Percentiles rank a stretch among this genome's conserved stretches.
Evolutionary conservation across 2,797 vertebrate species (phyloP).

Genomic region (Mus spretus): DNA sequence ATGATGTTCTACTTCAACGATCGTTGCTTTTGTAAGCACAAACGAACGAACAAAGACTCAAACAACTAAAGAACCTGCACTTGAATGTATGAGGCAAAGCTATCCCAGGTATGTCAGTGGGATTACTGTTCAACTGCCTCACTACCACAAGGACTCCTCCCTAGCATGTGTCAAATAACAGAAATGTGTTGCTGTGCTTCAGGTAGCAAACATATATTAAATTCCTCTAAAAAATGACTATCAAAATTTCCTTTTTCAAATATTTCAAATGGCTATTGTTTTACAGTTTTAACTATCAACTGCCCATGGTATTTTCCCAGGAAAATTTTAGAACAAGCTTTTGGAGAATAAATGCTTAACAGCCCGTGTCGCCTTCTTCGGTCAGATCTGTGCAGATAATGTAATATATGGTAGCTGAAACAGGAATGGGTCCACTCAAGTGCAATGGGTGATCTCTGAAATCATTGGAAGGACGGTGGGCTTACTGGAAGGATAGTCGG

Average conservation of each 20-base stretch:
- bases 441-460: background rate
- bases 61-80: background rate
- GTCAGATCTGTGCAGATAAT: background rate
- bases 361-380: background rate
- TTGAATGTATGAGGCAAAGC: background rate
- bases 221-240: background rate
- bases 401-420: background rate
- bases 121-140: background rate
- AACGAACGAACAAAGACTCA: background rate
- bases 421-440: background rate
- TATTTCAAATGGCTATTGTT: background rate
- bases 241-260: background rate
- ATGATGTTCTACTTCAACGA: background rate
- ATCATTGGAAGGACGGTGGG: background rate
- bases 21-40: background rate
- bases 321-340: background rate
- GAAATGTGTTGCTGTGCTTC: background rate
- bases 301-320: background rate
- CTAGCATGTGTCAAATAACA: background rate
- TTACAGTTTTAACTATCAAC: slow-evolving; percentile 37
- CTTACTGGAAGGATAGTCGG: background rate
- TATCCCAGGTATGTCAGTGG: background rate
- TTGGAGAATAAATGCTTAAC: slow-evolving; percentile 35
- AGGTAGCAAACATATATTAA: slow-evolving; percentile 19
- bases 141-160: background rate